Base-by-base conservation (phyloP, 1,140 invertebrate species). In the Chlorops oryzae region DNA sequence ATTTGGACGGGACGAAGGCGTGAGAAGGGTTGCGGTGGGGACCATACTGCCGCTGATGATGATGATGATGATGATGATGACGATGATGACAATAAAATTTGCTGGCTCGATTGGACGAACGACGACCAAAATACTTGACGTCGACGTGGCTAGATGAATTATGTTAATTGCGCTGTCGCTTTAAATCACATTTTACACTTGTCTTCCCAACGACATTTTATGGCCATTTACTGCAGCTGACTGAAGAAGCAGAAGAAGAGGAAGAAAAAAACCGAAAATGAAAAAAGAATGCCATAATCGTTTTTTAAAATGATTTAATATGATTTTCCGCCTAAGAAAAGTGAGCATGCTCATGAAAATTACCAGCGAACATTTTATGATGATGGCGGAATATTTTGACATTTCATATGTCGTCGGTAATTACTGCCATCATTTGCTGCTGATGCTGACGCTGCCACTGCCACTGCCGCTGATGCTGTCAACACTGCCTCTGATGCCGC, bases 251-350 rank as follows among this genome's bases (percentile, higher is more conserved):
- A n/a, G n/a, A n/a, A n/a, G n/a, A n/a, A n/a, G n/a, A n/a, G n/a
- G n/a, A n/a, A n/a, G n/a, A n/a, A n/a, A n/a, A n/a, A n/a, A n/a
- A n/a, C n/a, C n/a, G n/a, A n/a, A n/a, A n/a, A n/a, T n/a, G n/a
- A n/a, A n/a, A n/a, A 22, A 47, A 47, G 37, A 47, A 35, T 37
- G 27, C 45, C 34, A 47, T 47, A 23, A 47, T 28, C 45, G 34
- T 47, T 47, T 47, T 47, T 47, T 47, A 47, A 35, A 35, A 47
- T 47, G 45, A 47, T 47, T 47, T 47, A 47, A 47, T 47, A 34
- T 45, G 23, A 28, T 20, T 34, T 34, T 32, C 18, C n/a, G 34
- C 15, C 20, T 13, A 20, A 32, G 27, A 32, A n/a, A 6, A n/a
- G n/a, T 13, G 27, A 32, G 27, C 6, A 32, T 9, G n/a, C n/a